Percentiles rank a stretch among this genome's conserved stretches.
phyloP scores from a whole-genome alignment of 2,888 invertebrate genomes.

The Lymantria monacha region DNA sequence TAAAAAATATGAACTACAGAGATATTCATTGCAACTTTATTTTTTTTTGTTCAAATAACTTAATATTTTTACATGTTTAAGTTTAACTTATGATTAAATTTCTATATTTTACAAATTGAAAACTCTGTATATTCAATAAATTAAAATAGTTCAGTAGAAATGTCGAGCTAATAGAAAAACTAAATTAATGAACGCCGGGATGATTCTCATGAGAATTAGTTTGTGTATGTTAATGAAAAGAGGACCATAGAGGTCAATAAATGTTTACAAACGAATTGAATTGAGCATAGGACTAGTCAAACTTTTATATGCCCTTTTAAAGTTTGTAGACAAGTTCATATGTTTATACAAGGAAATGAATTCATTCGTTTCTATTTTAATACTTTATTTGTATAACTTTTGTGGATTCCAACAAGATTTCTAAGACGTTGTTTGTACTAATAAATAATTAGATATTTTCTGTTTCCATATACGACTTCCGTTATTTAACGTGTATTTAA shows the following conservation, averaged over 20 bases:
- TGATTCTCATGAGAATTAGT: slow-evolving; percentile 47
- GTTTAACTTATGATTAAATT: too few relatives aligned
- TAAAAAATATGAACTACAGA: too few relatives aligned
- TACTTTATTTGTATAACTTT: slow-evolving; percentile 45
- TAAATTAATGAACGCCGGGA: slow-evolving; percentile 46
- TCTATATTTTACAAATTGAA: too few relatives aligned
- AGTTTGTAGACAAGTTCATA: slow-evolving; percentile 39
- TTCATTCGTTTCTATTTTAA: slow-evolving; percentile 37
- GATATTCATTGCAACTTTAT: too few relatives aligned
- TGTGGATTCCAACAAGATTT: slow-evolving; percentile 42
- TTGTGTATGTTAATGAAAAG: slow-evolving; percentile 54
- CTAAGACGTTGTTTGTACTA: slow-evolving; percentile 44
- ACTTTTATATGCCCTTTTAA: slow-evolving; percentile 41
- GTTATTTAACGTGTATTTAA: slow-evolving; percentile 42
- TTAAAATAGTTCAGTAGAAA: slow-evolving; percentile 42
- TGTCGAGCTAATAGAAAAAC: slow-evolving; percentile 38
- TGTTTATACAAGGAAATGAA: slow-evolving; percentile 44
- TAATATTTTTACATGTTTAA: slow-evolving; percentile 5
- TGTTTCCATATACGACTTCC: slow-evolving; percentile 41
- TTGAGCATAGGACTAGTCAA: slow-evolving; percentile 41
- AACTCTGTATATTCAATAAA: neutral
- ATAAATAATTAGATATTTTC: slow-evolving; percentile 47
- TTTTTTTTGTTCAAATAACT: too few relatives aligned
- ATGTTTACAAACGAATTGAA: slow-evolving; percentile 49
- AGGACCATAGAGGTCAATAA: slow-evolving; percentile 50